Evolutionary conservation across 2,113 vertebrate species (phyloP), one percentile per base, ranked within the genome.

Genomic region (Ranitomeya imitator): DNA sequence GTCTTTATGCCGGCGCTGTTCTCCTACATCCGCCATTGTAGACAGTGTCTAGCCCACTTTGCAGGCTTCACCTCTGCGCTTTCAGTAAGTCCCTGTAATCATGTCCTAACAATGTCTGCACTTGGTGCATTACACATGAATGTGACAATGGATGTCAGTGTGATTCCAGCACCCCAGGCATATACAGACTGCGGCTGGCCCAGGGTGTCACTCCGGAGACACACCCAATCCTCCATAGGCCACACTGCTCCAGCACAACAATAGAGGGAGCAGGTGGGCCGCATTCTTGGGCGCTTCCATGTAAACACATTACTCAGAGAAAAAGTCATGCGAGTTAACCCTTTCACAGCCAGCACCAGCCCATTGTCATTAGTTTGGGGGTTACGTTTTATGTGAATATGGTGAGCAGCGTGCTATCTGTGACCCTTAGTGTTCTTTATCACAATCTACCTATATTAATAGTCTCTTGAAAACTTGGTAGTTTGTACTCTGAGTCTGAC

Each of bases 81-180:
- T 16, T 16, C 57, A 81, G 57, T 37, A 6, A 61, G 57, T 61
- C 63, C 79, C 63, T 21, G 65, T 11, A 23, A 16, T 84, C 63
- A 21, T 19, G 63, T 67, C 82, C 65, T 54, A n/a, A 84, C 82
- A 84, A 71, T 84, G 82, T 71, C n/a, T 84, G 82, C 82, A 18
- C 51, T 71, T 12, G 37, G 82, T 69, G 63, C 69, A 84, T 84
- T n/a, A 63, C 82, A 84, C 11, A 21, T 37, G 60, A 83, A 45
- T 15, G 61, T 51, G 81, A 69, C 60, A 83, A 54, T 85, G 83
- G 83, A 71, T 71, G 65, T 60, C 67, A 74, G 83, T 59, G 83
- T 85, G 15, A 85, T 16, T 9, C 26, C 52, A 55, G 6, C 69
- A 21, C 65, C 54, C 51, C 69, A 54, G 65, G 65, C 67, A 59